These are phyloP conservation scores for Acrobasis consociella DNA, from an alignment of 2,888 invertebrate species.

Conservation along the genomic window DNA sequence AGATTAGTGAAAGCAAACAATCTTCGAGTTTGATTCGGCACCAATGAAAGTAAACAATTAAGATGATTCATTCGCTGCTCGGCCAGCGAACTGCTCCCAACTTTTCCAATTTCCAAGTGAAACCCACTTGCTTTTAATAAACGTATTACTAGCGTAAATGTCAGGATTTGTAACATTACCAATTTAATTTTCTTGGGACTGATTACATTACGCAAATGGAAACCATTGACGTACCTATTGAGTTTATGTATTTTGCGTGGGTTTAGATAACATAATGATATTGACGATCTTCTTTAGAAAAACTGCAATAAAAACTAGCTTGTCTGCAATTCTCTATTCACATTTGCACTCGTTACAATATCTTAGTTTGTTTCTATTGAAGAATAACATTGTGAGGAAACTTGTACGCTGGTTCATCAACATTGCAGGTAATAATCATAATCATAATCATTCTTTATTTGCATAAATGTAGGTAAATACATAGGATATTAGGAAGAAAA, in stretches of 20 bases:
- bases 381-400: no score
- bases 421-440: no score
- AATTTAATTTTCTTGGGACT: background rate
- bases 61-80: constrained; percentile 45
- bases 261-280: background rate
- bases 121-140: constrained; percentile 38
- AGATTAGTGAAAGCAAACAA: constrained; percentile 20
- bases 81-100: constrained; percentile 38
- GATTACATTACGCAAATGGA: background rate
- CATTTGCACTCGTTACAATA: no score
- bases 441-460: no score
- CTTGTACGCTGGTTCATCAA: no score
- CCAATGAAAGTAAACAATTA: constrained; percentile 44
- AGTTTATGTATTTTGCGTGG: background rate
- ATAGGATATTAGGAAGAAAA: no score
- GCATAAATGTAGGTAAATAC: no score
- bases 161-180: constrained; percentile 4
- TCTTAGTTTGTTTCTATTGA: no score
- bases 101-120: constrained; percentile 48
- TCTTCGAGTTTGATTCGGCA: constrained; percentile 26
- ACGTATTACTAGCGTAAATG: constrained; percentile 27
- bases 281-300: no score
- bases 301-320: no score
- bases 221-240: background rate
- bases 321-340: no score